Evolutionary conservation across 2,888 invertebrate genomes (phyloP), one percentile per base, ranked within the genome.

Genomic region (Chrysolina americana): DNA sequence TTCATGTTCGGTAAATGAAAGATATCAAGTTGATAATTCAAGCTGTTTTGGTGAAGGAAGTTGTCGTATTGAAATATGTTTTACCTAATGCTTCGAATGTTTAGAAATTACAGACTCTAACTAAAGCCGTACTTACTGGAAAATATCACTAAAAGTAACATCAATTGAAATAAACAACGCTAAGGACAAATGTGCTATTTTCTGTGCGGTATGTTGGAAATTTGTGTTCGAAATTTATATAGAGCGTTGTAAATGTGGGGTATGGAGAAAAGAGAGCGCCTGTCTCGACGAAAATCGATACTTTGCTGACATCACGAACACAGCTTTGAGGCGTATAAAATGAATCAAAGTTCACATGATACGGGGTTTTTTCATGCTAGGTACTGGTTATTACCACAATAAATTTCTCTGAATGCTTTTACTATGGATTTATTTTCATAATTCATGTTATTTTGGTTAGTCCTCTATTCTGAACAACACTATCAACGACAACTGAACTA

Each of bases 211-310:
- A 65, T 73, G 76, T 71, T 69, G 65, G 59, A 41, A 70, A 68
- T 68, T 56, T 48, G 63, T 77, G 68, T 65, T 53, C 59, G 70
- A 68, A 48, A 44, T 65, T 15, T 28, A 65, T 65, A 15, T 23
- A 53, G 66, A 64, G 59, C 63, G 68, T 66, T 63, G 70, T 53
- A 69, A 71, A 62, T 64, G 68, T 62, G 48, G 68, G 28, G 69
- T 65, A 68, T 66, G 11, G 56, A 48, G 68, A 76, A 66, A 75
- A 65, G 28, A 74, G 56, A 71, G 78, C 78, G 78, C 76, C 71
- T 76, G 77, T 74, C 77, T 70, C n/a, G 21, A 75, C n/a, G 70
- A 65, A 77, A 78, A 78, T 78, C 77, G 74, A 78, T 78, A 73
- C 36, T 56, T 17, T 59, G 53, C 65, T 36, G 53, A 53, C 23